Percentiles rank a stretch among this genome's conserved stretches.
Evolutionary conservation across 2,113 vertebrate species (phyloP).

Genomic region (Otus sunia): DNA sequence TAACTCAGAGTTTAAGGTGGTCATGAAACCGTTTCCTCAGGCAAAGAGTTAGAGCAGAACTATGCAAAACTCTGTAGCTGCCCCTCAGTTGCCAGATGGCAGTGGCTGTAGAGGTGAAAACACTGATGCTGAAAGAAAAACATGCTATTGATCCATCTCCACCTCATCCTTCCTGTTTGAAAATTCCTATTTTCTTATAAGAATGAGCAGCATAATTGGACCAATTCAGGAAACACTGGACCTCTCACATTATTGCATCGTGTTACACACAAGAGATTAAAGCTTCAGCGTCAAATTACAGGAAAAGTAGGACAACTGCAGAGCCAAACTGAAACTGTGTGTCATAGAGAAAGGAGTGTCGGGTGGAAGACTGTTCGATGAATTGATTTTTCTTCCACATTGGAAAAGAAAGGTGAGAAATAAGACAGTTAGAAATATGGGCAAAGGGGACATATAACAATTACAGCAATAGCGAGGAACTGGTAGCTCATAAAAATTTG

Average conservation of each 20-base stretch:
- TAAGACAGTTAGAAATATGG: neutral
- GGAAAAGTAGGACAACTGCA: neutral
- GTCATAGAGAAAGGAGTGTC: neutral
- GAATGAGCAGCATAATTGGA: neutral
- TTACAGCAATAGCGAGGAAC: neutral
- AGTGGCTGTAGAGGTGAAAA: neutral
- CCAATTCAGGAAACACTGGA: accelerated
- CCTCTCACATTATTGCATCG: neutral
- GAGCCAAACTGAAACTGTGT: neutral
- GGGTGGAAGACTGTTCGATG: accelerated
- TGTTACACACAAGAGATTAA: neutral
- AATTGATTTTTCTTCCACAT: neutral
- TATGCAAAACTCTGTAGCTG: neutral
- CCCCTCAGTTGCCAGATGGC: too few species aligned
- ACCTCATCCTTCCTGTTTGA: neutral
- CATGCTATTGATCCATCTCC: neutral
- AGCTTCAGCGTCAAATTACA: neutral
- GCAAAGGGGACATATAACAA: neutral
- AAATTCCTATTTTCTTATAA: neutral
- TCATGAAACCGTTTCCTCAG: neutral
- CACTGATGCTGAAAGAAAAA: neutral
- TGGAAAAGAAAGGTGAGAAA: neutral
- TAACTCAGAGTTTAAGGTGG: neutral
- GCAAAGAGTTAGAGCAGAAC: neutral
- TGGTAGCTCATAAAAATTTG: neutral